Evolutionary conservation across 2,888 invertebrate species (phyloP).

Genomic region (Xanthorhoe spadicearia): DNA sequence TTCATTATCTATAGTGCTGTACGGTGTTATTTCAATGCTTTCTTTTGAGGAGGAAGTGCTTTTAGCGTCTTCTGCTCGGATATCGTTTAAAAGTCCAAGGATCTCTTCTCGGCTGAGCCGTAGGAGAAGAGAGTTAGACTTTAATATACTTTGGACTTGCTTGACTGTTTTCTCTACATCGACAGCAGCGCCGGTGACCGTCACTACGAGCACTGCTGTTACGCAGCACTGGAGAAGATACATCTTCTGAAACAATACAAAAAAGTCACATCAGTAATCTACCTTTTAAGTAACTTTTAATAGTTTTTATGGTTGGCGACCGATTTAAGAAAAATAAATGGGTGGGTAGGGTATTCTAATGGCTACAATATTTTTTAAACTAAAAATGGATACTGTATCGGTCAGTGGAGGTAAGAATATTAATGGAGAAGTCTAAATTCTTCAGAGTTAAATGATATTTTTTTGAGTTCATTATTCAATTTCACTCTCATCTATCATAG

Average conservation of each 20-base stretch:
- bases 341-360: too few relatives aligned
- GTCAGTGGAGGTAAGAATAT: too few relatives aligned
- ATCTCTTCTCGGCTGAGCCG: slow-evolving; percentile 87
- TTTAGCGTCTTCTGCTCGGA: slow-evolving; percentile 82
- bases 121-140: slow-evolving; percentile 86
- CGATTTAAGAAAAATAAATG: too few relatives aligned
- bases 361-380: too few relatives aligned
- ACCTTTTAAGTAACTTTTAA: too few relatives aligned
- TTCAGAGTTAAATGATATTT: too few relatives aligned
- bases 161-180: slow-evolving; percentile 86
- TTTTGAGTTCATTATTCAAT: neutral
- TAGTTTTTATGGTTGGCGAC: too few relatives aligned
- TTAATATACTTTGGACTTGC: slow-evolving; percentile 87
- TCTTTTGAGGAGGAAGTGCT: slow-evolving; percentile 57
- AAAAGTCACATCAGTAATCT: neutral
- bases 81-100: slow-evolving; percentile 87
- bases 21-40: slow-evolving; percentile 49
- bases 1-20: slow-evolving; percentile 61
- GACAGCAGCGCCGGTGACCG: slow-evolving; percentile 59
- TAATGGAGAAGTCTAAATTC: too few relatives aligned
- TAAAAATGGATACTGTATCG: too few relatives aligned
- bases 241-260: slow-evolving; percentile 69
- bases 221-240: slow-evolving; percentile 66
- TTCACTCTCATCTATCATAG: neutral
- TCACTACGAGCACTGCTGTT: slow-evolving; percentile 54